Conservation (phyloP, 2,113 vertebrate genomes). For the Poecile atricapillus region DNA sequence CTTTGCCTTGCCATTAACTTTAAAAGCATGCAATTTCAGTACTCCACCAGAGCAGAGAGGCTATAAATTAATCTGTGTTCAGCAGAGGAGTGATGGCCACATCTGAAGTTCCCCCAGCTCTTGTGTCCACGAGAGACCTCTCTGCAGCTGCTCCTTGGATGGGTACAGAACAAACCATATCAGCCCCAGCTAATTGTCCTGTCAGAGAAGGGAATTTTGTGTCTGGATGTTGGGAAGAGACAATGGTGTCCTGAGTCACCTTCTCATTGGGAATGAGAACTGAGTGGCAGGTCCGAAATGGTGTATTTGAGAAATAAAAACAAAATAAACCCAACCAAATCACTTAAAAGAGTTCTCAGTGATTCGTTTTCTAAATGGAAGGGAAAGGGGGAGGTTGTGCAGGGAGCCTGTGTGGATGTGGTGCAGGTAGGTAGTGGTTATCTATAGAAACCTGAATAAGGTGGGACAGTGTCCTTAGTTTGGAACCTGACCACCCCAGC, state of each 20-base stretch:
- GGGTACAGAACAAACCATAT: rapidly evolving
- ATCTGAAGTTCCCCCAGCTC: background rate
- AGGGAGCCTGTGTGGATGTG: background rate
- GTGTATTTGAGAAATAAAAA: background rate
- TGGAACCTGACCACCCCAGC: rapidly evolving
- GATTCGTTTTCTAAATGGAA: background rate
- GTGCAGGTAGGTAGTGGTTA: background rate
- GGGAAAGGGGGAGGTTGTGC: background rate
- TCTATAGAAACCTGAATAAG: background rate
- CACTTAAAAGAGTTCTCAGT: background rate
- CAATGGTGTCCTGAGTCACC: background rate
- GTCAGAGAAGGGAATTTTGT: background rate
- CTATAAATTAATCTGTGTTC: background rate
- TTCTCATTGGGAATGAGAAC: background rate
- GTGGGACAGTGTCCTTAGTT: background rate
- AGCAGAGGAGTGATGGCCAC: background rate
- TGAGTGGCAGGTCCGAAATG: rapidly evolving
- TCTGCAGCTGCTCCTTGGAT: background rate
- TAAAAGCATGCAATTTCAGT: conserved; percentile 14
- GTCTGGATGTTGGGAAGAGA: background rate
- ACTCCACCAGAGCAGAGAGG: background rate
- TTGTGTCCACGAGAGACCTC: background rate
- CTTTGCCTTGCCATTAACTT: background rate
- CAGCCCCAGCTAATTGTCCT: background rate
- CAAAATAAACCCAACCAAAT: background rate